A percentile compares a stretch with the other conserved stretches of the same genome.
Conservation (phyloP, 2,113 vertebrate genomes). For the Uria aalge region DNA sequence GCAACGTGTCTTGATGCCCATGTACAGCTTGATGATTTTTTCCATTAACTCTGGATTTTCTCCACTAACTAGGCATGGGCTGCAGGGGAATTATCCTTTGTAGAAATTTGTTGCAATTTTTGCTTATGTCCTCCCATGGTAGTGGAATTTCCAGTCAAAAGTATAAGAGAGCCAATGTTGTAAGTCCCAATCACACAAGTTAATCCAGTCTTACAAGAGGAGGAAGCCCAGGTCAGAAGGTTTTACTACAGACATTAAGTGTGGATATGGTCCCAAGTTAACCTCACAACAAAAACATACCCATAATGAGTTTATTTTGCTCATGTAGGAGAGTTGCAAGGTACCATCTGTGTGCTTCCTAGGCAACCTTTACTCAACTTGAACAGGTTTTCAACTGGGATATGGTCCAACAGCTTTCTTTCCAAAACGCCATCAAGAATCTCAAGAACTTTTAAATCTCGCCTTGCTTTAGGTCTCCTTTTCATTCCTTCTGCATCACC, state of each 20-base stretch:
- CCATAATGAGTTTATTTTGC: not conserved
- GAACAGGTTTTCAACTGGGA: not conserved
- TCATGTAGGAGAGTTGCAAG: not conserved
- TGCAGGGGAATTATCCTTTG: not conserved
- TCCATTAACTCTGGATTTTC: not conserved
- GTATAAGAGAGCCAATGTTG: not conserved
- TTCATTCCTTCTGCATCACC: slow-evolving; percentile 1
- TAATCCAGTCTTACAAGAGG: slow-evolving; percentile 31
- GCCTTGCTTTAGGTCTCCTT: not conserved
- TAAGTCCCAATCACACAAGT: not conserved
- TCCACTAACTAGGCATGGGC: not conserved
- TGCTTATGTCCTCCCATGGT: not conserved
- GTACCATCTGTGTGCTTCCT: not conserved
- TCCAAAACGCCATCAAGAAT: not conserved
- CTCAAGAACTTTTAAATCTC: not conserved
- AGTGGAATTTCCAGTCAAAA: not conserved
- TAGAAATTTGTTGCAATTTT: not conserved
- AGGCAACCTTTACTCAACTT: not conserved
- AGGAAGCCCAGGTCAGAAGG: not conserved
- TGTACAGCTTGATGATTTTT: not conserved
- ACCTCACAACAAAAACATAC: not conserved
- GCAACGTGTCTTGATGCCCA: not conserved
- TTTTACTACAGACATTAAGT: not conserved
- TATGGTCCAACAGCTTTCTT: not conserved
- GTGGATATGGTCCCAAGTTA: not conserved